Percentiles rank a stretch among this genome's conserved stretches.
Conservation (phyloP, 2,113 vertebrate species). For the Opisthocomus hoazin region DNA sequence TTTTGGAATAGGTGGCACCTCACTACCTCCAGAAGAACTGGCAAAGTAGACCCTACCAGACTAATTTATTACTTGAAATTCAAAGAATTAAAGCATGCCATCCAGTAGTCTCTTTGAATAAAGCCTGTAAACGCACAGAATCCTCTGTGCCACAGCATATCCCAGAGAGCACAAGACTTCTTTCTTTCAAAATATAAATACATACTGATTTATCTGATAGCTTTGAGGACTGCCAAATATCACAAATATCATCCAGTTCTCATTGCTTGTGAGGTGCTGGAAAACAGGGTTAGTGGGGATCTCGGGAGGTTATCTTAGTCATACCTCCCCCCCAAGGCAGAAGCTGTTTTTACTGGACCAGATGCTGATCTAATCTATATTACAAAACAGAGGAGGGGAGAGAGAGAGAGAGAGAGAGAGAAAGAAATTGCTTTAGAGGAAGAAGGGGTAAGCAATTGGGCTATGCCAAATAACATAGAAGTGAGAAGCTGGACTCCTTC, state of each 20-base stretch:
- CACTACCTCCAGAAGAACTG: constrained; percentile 44
- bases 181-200: not conserved
- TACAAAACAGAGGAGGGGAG: not conserved
- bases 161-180: not conserved
- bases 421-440: not conserved
- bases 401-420: not conserved
- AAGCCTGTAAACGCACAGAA: not conserved
- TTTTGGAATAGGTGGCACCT: constrained; percentile 30
- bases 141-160: not conserved
- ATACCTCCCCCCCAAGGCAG: not conserved
- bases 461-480: not conserved
- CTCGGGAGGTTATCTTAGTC: not conserved
- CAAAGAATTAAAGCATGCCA: not conserved
- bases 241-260: not conserved
- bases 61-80: constrained; percentile 18
- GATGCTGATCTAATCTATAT: not conserved
- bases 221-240: not conserved
- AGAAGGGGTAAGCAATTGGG: not conserved
- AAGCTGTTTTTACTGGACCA: not conserved
- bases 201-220: not conserved
- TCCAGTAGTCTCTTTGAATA: not conserved
- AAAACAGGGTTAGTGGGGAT: not conserved
- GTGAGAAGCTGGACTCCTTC: not conserved
- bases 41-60: constrained; percentile 1
- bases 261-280: not conserved